Percentiles rank a stretch among this genome's conserved stretches.
phyloP scores from a whole-genome alignment of 2,888 invertebrate species.

The Oligia latruncula region DNA sequence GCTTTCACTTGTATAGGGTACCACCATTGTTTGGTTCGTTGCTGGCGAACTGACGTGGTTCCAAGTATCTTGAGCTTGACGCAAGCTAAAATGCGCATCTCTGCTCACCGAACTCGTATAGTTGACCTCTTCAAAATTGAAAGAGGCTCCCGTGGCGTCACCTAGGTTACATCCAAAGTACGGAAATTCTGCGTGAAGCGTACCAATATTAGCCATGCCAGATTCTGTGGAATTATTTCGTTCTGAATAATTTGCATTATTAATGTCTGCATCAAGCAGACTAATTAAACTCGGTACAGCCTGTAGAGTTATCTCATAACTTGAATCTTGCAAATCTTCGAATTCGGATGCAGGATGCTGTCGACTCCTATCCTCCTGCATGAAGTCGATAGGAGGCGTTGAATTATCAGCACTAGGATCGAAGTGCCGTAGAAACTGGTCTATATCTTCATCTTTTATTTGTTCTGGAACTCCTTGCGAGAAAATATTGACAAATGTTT shows the following conservation, averaged over 20 bases:
- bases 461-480: neutral
- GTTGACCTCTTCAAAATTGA: too few relatives aligned
- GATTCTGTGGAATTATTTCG: neutral
- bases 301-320: neutral
- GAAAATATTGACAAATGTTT: neutral
- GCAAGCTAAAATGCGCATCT: neutral
- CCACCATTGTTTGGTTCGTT: neutral
- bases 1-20: neutral
- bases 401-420: neutral
- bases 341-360: neutral
- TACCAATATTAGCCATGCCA: neutral
- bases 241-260: neutral
- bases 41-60: neutral
- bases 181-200: neutral
- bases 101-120: neutral
- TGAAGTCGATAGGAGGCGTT: neutral
- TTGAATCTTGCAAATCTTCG: neutral
- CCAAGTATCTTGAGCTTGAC: constrained; percentile 1
- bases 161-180: neutral
- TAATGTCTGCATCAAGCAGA: neutral
- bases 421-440: neutral
- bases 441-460: neutral
- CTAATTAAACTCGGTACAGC: constrained; percentile 2
- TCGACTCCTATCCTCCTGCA: neutral
- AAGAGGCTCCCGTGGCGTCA: neutral